A percentile compares a stretch with the other conserved stretches of the same genome.
phyloP scores from a whole-genome alignment of 2,797 vertebrate species.

The Lindbergichthys nudifrons region DNA sequence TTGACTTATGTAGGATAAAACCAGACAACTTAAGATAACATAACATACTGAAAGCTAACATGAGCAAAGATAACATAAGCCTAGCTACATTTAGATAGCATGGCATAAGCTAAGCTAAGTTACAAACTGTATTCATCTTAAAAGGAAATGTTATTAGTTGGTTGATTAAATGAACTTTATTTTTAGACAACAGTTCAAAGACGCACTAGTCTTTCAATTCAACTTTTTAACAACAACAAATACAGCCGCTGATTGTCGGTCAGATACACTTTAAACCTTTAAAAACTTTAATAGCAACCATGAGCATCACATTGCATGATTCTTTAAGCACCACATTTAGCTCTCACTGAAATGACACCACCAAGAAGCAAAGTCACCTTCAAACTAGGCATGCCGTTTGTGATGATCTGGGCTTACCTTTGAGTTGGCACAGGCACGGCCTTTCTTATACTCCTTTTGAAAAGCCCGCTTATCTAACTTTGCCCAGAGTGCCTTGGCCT shows the following conservation, averaged over 20 bases:
- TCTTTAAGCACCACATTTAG: constrained; percentile 31
- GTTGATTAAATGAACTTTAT: not conserved
- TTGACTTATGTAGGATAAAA: not conserved
- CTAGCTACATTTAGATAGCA: not conserved
- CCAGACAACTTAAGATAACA: not conserved
- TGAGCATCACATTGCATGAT: constrained; percentile 29
- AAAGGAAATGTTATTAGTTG: not conserved
- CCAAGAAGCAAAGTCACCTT: not conserved
- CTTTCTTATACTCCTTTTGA: constrained; percentile 98
- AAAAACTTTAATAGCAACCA: constrained; percentile 14
- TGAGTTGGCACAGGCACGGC: constrained; percentile 92
- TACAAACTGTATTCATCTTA: not conserved
- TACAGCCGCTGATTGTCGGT: not conserved
- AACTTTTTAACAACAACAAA: not conserved
- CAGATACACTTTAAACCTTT: not conserved
- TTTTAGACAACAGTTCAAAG: not conserved
- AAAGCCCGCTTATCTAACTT: constrained; percentile 95
- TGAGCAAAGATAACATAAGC: not conserved
- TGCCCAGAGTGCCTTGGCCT: constrained; percentile 98
- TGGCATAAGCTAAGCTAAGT: not conserved
- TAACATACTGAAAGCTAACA: not conserved
- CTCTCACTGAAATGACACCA: constrained; percentile 3
- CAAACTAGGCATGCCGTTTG: not conserved
- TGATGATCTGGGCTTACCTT: constrained; percentile 84
- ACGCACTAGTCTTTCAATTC: not conserved